Evolutionary conservation across 2,888 invertebrate species (phyloP).

Genomic region (Pollenia angustigena): DNA sequence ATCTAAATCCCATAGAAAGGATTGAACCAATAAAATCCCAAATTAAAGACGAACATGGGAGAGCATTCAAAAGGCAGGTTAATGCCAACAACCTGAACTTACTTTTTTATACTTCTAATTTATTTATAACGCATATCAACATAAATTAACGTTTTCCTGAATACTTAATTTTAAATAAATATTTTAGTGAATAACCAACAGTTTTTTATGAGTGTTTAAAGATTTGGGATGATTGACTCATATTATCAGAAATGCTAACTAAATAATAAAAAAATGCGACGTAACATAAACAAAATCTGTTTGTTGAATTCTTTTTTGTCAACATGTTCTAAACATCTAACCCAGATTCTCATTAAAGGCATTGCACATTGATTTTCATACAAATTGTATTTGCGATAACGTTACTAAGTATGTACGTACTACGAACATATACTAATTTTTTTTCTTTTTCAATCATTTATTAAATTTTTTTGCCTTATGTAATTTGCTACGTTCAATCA

Average conservation of each 20-base stretch:
- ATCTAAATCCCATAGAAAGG: no score
- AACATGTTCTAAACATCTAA: conserved; percentile 49
- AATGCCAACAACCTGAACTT: no score
- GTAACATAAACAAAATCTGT: conserved; percentile 40
- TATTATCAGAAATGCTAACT: neutral
- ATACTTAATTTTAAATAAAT: neutral
- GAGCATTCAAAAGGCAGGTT: no score
- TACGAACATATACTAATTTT: neutral
- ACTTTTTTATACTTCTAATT: no score
- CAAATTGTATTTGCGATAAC: conserved; percentile 48
- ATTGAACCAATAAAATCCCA: no score
- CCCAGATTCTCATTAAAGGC: conserved; percentile 61
- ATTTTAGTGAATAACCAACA: neutral
- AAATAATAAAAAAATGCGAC: conserved; percentile 39
- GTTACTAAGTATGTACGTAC: conserved; percentile 13
- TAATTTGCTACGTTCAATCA: no score
- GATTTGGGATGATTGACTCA: conserved; percentile 42
- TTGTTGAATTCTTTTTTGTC: conserved; percentile 27
- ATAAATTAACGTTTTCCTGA: neutral
- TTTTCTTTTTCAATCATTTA: no score
- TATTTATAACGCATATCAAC: no score
- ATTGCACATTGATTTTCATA: conserved; percentile 49
- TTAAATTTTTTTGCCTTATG: no score
- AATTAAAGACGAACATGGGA: no score
- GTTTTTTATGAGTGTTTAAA: neutral